Evolutionary conservation across 2,797 vertebrate species (phyloP).

Genomic region (Gorsachius magnificus): DNA sequence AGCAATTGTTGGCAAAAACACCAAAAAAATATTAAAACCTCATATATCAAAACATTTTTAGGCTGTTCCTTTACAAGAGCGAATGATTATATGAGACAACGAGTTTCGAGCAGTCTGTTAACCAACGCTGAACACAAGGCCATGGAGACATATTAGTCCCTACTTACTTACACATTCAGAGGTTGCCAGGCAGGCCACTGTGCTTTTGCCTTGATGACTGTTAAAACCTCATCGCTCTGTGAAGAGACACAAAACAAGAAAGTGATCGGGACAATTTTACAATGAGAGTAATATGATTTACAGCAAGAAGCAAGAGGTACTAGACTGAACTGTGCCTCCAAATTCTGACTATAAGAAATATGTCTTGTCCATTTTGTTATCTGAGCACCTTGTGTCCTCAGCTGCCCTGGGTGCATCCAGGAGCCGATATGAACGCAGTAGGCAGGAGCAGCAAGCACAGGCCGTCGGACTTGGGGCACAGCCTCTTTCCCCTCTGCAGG

Average conservation of each 20-base stretch:
- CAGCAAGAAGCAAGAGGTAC: neutral
- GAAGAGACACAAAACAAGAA: slow-evolving; percentile 54
- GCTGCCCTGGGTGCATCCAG: neutral
- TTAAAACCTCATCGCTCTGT: slow-evolving; percentile 96
- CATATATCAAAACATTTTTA: neutral
- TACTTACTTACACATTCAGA: slow-evolving; percentile 91
- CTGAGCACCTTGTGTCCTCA: neutral
- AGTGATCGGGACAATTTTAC: neutral
- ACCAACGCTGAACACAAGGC: neutral
- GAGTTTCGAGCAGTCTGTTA: neutral
- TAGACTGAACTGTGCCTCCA: neutral
- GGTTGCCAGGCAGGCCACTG: slow-evolving; percentile 99
- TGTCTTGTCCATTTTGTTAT: neutral
- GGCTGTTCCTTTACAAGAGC: neutral
- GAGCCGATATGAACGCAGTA: neutral
- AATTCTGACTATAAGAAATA: neutral
- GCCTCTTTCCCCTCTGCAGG: neutral
- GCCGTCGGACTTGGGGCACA: neutral
- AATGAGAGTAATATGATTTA: neutral
- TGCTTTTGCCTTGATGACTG: slow-evolving; percentile 99
- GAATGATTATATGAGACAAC: neutral
- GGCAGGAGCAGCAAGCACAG: neutral
- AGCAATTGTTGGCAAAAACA: neutral
- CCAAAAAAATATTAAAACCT: neutral
- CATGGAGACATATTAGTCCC: neutral